These are phyloP conservation scores for Ammospiza nelsoni DNA, from an alignment of 2,113 vertebrate genomes.

Conservation along the genomic window DNA sequence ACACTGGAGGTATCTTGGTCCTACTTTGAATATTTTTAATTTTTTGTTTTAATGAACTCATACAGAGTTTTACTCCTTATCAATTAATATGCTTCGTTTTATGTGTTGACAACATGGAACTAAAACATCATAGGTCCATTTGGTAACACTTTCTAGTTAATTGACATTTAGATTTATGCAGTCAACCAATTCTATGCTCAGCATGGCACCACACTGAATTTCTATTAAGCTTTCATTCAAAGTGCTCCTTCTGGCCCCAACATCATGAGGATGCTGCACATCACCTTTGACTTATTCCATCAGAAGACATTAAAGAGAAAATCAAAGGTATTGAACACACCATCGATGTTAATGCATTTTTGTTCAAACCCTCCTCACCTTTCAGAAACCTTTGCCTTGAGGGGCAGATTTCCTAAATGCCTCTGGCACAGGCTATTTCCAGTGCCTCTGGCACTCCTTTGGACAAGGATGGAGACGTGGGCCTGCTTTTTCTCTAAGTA, in stretches of 20 bases:
- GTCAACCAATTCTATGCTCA: slow-evolving; percentile 18
- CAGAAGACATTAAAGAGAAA: neutral
- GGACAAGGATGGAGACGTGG: neutral
- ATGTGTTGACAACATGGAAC: neutral
- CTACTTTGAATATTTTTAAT: neutral
- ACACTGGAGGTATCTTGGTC: neutral
- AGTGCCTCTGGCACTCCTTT: neutral
- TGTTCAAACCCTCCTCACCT: neutral
- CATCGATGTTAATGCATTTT: neutral
- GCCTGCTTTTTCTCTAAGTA: neutral
- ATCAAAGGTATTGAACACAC: neutral
- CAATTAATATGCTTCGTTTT: neutral
- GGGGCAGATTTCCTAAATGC: neutral
- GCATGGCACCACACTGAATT: slow-evolving; percentile 1
- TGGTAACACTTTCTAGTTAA: slow-evolving; percentile 10
- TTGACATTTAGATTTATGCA: slow-evolving; percentile 34
- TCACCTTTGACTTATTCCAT: neutral
- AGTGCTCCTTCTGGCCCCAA: neutral
- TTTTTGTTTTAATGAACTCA: neutral
- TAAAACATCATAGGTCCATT: neutral
- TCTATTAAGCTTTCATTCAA: slow-evolving; percentile 19
- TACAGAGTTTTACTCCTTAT: neutral
- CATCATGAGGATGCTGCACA: neutral
- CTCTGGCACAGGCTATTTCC: neutral
- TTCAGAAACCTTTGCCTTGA: neutral